A percentile compares a stretch with the other conserved stretches of the same genome.
Conservation (phyloP, 2,797 vertebrate species). For the Protosalanx chinensis region DNA sequence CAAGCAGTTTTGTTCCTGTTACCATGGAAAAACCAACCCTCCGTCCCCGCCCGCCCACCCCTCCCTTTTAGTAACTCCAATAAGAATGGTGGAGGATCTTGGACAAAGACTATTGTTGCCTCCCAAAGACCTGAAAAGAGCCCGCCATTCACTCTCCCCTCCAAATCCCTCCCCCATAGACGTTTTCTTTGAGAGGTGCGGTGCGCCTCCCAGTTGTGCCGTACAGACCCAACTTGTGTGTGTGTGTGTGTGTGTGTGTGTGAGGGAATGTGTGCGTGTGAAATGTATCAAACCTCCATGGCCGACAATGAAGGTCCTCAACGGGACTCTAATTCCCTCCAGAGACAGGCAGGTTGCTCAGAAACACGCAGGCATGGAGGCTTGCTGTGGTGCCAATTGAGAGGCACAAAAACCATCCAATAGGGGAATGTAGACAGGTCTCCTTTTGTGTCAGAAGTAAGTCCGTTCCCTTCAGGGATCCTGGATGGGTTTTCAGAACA, state of each 20-base stretch:
- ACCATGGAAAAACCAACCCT: constrained; percentile 75
- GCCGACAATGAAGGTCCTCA: background rate
- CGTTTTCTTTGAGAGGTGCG: constrained; percentile 72
- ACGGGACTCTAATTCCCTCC: constrained; percentile 68
- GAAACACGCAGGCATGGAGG: constrained; percentile 53
- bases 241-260: constrained; percentile 31
- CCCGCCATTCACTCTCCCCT: constrained; percentile 36
- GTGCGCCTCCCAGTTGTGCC: constrained; percentile 60
- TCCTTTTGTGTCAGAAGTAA: constrained; percentile 60
- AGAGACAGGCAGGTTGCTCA: constrained; percentile 50
- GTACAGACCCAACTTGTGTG: constrained; percentile 51
- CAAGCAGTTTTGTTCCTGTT: constrained; percentile 79
- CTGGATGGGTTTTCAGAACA: constrained; percentile 57
- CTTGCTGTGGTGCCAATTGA: constrained; percentile 55
- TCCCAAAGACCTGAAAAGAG: constrained; percentile 66
- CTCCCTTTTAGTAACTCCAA: constrained; percentile 59
- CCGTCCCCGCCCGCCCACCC: constrained; percentile 40
- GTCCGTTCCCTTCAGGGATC: constrained; percentile 57
- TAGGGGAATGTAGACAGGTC: constrained; percentile 69
- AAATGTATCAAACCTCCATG: constrained; percentile 43
- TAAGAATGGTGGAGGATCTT: constrained; percentile 76
- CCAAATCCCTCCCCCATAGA: constrained; percentile 59
- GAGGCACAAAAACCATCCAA: constrained; percentile 60
- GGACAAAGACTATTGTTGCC: constrained; percentile 83
- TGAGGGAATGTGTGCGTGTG: constrained; percentile 27